These are phyloP conservation scores for Drosophila diplacantha DNA, from an alignment of 2,888 invertebrate genomes.

Conservation along the genomic window DNA sequence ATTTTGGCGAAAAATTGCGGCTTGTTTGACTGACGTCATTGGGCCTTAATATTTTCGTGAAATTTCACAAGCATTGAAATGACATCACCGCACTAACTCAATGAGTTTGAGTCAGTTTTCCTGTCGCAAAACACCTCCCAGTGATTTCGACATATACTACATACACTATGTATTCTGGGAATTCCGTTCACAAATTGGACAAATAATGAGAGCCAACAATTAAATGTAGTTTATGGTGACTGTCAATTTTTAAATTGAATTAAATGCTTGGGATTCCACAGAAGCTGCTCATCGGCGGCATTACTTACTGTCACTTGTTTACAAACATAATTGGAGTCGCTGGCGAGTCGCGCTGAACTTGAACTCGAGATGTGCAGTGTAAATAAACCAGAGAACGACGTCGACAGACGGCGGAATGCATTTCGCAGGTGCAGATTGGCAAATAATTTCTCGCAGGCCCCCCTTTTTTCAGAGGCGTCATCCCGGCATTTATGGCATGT, in stretches of 20 bases:
- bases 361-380: conserved; percentile 35
- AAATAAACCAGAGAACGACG: conserved; percentile 10
- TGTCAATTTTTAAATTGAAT: conserved; percentile 16
- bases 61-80: conserved; percentile 13
- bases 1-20: conserved; percentile 9
- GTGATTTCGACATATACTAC: neutral
- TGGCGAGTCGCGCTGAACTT: conserved; percentile 17
- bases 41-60: neutral
- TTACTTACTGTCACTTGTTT: conserved; percentile 7
- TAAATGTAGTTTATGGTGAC: conserved; percentile 18
- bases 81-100: conserved; percentile 20
- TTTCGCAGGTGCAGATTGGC: conserved; percentile 64
- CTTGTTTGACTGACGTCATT: conserved; percentile 15
- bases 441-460: conserved; percentile 57
- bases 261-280: conserved; percentile 18
- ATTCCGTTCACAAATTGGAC: conserved; percentile 25
- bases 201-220: conserved; percentile 19
- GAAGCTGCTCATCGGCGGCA: conserved; percentile 7
- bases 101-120: conserved; percentile 21
- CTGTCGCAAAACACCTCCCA: conserved; percentile 18
- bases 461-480: conserved; percentile 17
- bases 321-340: conserved; percentile 3
- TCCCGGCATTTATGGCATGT: conserved; percentile 54
- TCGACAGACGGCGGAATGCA: conserved; percentile 27
- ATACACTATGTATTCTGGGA: conserved; percentile 9